Evolutionary conservation across 2,888 invertebrate species (phyloP).

Genomic region (Eutolmus rufibarbis): DNA sequence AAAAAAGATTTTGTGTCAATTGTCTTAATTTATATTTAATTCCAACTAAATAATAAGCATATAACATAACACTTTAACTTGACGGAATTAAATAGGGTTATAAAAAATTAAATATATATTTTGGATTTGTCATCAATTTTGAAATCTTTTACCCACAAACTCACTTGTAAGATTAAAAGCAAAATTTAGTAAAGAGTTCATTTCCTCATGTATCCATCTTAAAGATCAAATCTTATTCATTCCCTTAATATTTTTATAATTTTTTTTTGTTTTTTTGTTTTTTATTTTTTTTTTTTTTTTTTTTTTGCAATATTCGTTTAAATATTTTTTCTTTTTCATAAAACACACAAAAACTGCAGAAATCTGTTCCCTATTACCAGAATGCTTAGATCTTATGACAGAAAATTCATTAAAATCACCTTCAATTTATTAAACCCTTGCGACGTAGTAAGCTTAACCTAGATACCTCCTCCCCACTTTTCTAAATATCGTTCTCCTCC

Average conservation of each 20-base stretch:
- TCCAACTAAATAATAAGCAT: not conserved
- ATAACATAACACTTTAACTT: too few relatives aligned
- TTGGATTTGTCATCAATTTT: not conserved
- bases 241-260: not conserved
- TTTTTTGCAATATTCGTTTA: not conserved
- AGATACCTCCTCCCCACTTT: not conserved
- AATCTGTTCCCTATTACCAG: constrained; percentile 38
- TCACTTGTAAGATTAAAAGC: not conserved
- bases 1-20: too few relatives aligned
- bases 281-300: not conserved
- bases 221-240: not conserved
- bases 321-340: not conserved
- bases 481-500: not conserved
- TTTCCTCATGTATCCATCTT: not conserved
- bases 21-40: too few relatives aligned
- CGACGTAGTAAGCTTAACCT: constrained; percentile 15
- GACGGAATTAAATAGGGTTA: too few relatives aligned
- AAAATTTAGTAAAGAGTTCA: not conserved
- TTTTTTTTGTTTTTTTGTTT: not conserved
- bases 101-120: not conserved
- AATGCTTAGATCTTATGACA: constrained; percentile 17
- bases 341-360: constrained; percentile 17
- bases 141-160: not conserved
- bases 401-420: constrained; percentile 22
- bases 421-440: constrained; percentile 11